Conservation (phyloP, 2,797 vertebrate species). For the Lepidocolaptes lacrymiger region DNA sequence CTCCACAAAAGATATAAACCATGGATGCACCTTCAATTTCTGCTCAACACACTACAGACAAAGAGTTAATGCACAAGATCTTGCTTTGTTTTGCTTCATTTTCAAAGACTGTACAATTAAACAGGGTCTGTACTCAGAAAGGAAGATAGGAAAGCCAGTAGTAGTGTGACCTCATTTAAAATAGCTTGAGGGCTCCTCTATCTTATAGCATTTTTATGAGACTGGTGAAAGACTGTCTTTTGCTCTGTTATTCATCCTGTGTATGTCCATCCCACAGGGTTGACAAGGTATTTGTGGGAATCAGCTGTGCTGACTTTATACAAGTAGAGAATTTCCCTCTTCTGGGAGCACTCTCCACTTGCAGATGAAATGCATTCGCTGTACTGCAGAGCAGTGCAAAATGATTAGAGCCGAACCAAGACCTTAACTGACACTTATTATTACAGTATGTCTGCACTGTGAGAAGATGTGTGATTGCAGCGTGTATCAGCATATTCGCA, state of each 20-base stretch:
- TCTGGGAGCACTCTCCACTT: slow-evolving; percentile 18
- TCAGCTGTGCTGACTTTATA: not conserved
- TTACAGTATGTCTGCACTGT: not conserved
- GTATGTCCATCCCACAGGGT: slow-evolving; percentile 8
- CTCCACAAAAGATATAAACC: not conserved
- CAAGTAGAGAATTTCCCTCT: slow-evolving; percentile 34
- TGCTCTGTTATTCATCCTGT: slow-evolving; percentile 13
- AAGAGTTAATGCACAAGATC: not conserved
- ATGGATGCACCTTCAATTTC: not conserved
- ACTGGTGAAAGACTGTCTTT: not conserved
- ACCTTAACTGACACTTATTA: slow-evolving; percentile 52
- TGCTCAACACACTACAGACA: not conserved
- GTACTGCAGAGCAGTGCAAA: slow-evolving; percentile 22
- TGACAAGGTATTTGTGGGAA: slow-evolving; percentile 44
- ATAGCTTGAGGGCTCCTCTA: slow-evolving; percentile 25
- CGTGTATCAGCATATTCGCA: slow-evolving; percentile 27
- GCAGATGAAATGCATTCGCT: slow-evolving; percentile 30
- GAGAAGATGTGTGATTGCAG: slow-evolving; percentile 44
- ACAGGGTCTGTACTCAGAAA: not conserved
- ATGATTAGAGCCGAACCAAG: slow-evolving; percentile 53
- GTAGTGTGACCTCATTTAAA: slow-evolving; percentile 26
- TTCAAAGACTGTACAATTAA: not conserved
- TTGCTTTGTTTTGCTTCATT: not conserved
- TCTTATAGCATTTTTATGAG: not conserved
- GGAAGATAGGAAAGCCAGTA: not conserved